Conservation (phyloP, 2,797 vertebrate genomes). For the Lindbergichthys nudifrons region DNA sequence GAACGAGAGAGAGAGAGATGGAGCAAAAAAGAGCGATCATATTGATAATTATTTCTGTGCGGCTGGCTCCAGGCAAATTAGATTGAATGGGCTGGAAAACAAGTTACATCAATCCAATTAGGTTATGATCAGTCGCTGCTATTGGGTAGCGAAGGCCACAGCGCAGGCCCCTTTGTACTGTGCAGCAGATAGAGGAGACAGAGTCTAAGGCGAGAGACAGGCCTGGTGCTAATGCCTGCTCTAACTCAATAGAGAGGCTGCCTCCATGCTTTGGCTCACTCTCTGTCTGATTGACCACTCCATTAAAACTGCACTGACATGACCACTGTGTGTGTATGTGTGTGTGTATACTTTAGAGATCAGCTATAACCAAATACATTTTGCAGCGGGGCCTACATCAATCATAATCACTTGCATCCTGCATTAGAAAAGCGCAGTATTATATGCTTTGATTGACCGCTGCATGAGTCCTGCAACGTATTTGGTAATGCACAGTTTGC, state of each 20-base stretch:
- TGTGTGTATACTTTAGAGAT: constrained; percentile 42
- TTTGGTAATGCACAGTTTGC: constrained; percentile 32
- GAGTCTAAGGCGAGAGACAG: constrained; percentile 62
- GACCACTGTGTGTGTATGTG: constrained; percentile 40
- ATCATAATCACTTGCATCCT: constrained; percentile 24
- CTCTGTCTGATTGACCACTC: constrained; percentile 60
- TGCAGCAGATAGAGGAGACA: constrained; percentile 44
- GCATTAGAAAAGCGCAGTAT: constrained; percentile 34
- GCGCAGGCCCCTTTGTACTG: not conserved
- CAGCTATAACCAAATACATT: constrained; percentile 41
- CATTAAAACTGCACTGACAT: constrained; percentile 61
- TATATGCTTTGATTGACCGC: constrained; percentile 20
- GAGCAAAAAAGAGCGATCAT: constrained; percentile 43
- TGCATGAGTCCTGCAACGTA: constrained; percentile 3
- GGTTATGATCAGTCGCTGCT: constrained; percentile 68
- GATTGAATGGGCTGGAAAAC: constrained; percentile 79
- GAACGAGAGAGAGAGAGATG: constrained; percentile 23
- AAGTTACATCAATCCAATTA: constrained; percentile 80
- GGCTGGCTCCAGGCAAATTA: constrained; percentile 83
- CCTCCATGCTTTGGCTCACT: constrained; percentile 34
- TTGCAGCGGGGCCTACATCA: constrained; percentile 40
- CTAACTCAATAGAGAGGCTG: constrained; percentile 69
- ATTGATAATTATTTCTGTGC: constrained; percentile 74
- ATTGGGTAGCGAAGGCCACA: constrained; percentile 35
- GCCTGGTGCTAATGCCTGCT: constrained; percentile 67